A percentile compares a stretch with the other conserved stretches of the same genome.
phyloP scores from a whole-genome alignment of 2,113 vertebrate species.

The Nymphicus hollandicus region DNA sequence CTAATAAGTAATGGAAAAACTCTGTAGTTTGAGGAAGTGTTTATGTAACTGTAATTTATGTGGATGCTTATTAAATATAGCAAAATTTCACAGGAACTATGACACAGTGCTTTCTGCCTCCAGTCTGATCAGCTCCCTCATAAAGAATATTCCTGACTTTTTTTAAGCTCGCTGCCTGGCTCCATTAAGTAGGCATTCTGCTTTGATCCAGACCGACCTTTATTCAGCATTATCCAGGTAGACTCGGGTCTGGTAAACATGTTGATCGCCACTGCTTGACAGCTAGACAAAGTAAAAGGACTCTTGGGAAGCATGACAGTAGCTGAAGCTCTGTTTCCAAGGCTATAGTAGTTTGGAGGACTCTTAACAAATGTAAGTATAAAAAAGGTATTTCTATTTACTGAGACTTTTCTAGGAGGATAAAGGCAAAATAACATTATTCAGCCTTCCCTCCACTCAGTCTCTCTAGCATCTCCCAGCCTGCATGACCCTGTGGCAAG shows the following conservation, averaged over 20 bases:
- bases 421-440: background rate
- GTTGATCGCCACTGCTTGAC: background rate
- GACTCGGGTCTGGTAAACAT: background rate
- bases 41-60: conserved; percentile 45
- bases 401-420: background rate
- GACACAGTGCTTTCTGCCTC: conserved; percentile 24
- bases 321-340: background rate
- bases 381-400: background rate
- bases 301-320: background rate
- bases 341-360: background rate
- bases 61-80: conserved; percentile 35
- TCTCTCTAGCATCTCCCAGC: background rate
- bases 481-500: too few species aligned
- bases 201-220: background rate
- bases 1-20: conserved; percentile 18
- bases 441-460: background rate
- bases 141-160: background rate
- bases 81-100: conserved; percentile 26
- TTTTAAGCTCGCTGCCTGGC: background rate
- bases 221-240: background rate
- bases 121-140: background rate
- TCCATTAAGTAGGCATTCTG: background rate
- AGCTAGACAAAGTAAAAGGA: background rate
- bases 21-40: background rate
- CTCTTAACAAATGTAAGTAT: background rate